Evolutionary conservation across 2,113 vertebrate genomes (phyloP).

Genomic region (Alosa alosa): DNA sequence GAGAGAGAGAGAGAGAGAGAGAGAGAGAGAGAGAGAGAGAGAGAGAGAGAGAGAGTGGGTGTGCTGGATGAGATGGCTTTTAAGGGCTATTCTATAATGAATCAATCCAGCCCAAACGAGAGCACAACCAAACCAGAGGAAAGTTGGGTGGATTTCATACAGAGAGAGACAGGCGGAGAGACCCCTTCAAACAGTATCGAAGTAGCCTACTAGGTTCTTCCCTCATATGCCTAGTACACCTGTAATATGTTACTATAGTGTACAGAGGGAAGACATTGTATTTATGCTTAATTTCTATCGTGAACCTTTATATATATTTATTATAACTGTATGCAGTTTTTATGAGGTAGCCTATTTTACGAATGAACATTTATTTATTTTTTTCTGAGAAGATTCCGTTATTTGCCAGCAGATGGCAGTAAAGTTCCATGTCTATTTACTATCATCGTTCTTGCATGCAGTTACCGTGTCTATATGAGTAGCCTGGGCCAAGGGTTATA

Average conservation of each 20-base stretch:
- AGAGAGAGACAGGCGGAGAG: not conserved
- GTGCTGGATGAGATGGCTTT: constrained; percentile 19
- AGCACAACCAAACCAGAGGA: not conserved
- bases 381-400: too few species aligned
- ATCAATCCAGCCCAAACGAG: not conserved
- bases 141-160: not conserved
- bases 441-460: not conserved
- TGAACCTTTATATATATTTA: not conserved
- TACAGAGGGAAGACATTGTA: not conserved
- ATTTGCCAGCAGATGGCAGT: not conserved
- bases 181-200: not conserved
- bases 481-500: not conserved
- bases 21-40: too few species aligned
- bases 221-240: not conserved
- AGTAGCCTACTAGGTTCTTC: not conserved
- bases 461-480: too few species aligned
- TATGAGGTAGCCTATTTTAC: not conserved
- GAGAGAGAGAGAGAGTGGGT: not conserved
- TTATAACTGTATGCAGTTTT: not conserved
- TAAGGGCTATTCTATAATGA: constrained; percentile 34
- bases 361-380: too few species aligned
- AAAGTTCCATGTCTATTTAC: not conserved
- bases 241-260: not conserved
- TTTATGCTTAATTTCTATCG: not conserved
- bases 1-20: not conserved